Base-by-base conservation (phyloP, 2,113 vertebrate species). In the Poicephalus meyeri region DNA sequence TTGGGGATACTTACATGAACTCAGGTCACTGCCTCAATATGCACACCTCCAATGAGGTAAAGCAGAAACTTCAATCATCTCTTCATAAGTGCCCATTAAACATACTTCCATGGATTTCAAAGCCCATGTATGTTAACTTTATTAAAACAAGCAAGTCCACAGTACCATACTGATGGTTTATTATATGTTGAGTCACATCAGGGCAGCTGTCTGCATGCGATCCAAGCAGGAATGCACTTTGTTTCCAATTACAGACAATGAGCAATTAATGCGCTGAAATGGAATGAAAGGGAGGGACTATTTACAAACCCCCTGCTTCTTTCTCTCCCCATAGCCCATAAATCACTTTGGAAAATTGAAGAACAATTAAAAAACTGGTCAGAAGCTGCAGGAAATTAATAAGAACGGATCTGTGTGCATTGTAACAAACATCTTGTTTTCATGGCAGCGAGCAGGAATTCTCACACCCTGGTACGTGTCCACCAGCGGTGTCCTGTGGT, bases 181-280 rank as follows among this genome's bases (percentile, higher is more conserved):
- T 86, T 86, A 77, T 79, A 79, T 44, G 10, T 20, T 35, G 68
- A 89, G 80, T 94, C 82, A 71, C 79, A 86, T 95, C 90, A 71
- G 96, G 95, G 85, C 86, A 95, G 82, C 91, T 66, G 85, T 60
- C 60, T 91, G 85, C 85, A 26, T 94, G 85, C 10, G 13, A 91
- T 70, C 79, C 4, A 1, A 93, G 85, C 23, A 95, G 88, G 68
- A 97, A 95, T 91, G 90, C 24, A 37, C 90, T 96, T 96, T 74
- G 90, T 93, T 97, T 96, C 90, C 86, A 90, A 21, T 95, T 96
- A 88, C 85, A 94, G 85, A 97, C 89, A 97, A 80, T 83, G 76
- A 91, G 72, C 88, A 95, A 94, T 96, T 96, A 97, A 96, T 93
- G 76, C 3, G 3, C 82, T 88, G 88, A 91, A 78, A 91, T 63